Conservation (phyloP, 1,140 invertebrate species). For the Musca domestica region DNA sequence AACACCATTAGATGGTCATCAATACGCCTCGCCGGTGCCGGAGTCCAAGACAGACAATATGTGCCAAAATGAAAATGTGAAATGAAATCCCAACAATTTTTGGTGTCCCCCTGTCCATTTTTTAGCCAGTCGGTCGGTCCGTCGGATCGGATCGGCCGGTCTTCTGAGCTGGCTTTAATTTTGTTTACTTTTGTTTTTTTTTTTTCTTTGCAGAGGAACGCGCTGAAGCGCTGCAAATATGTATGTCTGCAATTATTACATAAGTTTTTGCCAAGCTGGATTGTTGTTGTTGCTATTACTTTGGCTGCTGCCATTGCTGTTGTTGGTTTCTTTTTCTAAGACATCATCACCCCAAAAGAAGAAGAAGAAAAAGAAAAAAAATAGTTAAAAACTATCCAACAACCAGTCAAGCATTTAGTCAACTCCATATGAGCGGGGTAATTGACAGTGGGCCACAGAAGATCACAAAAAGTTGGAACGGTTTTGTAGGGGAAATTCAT, state of each 20-base stretch:
- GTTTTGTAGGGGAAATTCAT: no score
- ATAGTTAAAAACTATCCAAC: no score
- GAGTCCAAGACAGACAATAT: neutral
- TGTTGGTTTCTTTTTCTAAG: conserved; percentile 6
- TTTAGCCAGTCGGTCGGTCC: no score
- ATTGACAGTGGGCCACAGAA: no score
- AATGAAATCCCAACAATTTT: neutral
- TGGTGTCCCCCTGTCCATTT: no score
- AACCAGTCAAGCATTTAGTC: no score
- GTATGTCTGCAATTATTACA: conserved; percentile 8
- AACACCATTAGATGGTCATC: conserved; percentile 19
- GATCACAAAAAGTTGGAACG: no score
- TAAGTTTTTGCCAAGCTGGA: conserved; percentile 5
- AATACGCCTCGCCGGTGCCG: neutral
- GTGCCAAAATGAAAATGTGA: neutral
- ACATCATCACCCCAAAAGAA: conserved; percentile 1
- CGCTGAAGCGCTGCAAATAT: conserved; percentile 20
- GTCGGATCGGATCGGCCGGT: no score
- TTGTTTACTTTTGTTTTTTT: no score
- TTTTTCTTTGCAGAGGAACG: conserved; percentile 1
- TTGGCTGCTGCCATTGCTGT: neutral
- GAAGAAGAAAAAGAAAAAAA: neutral
- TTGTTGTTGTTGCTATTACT: neutral
- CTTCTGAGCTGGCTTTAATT: no score
- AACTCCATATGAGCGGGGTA: no score